Conservation (phyloP, 2,888 invertebrate species). For the Oscheius onirici region DNA sequence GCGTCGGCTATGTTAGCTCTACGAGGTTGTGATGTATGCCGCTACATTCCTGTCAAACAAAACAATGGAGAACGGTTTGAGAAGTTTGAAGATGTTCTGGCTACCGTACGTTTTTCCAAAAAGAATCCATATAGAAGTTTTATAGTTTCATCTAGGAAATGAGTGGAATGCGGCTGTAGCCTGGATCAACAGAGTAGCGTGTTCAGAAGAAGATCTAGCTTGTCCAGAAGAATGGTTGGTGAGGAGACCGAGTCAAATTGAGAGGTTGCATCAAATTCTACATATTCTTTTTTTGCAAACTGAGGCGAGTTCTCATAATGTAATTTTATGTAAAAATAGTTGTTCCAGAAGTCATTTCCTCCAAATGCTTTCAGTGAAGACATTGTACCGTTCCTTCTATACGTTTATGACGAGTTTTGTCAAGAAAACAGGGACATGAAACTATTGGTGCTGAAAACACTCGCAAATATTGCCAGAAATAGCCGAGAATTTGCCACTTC, state of each 20-base stretch:
- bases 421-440: conserved; percentile 40
- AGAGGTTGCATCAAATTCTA: conserved; percentile 54
- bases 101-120: conserved; percentile 38
- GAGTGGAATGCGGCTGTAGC: conserved; percentile 60
- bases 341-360: conserved; percentile 42
- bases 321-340: not conserved
- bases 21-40: conserved; percentile 42
- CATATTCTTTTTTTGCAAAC: conserved; percentile 55
- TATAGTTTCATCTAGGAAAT: conserved; percentile 56
- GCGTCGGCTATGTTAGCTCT: conserved; percentile 39
- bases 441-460: conserved; percentile 52
- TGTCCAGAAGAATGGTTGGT: conserved; percentile 57
- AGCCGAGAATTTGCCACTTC: conserved; percentile 53
- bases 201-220: conserved; percentile 59
- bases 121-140: not conserved
- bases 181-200: conserved; percentile 60
- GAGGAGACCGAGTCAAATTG: conserved; percentile 52
- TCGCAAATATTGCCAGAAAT: conserved; percentile 59
- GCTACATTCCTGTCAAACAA: conserved; percentile 36
- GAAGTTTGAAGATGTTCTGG: conserved; percentile 35
- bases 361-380: conserved; percentile 36
- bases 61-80: conserved; percentile 33
- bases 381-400: conserved; percentile 46
- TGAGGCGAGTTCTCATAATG: conserved; percentile 37
- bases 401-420: conserved; percentile 42